Evolutionary conservation across 2,888 invertebrate genomes (phyloP).

Genomic region (Noctua janthe): DNA sequence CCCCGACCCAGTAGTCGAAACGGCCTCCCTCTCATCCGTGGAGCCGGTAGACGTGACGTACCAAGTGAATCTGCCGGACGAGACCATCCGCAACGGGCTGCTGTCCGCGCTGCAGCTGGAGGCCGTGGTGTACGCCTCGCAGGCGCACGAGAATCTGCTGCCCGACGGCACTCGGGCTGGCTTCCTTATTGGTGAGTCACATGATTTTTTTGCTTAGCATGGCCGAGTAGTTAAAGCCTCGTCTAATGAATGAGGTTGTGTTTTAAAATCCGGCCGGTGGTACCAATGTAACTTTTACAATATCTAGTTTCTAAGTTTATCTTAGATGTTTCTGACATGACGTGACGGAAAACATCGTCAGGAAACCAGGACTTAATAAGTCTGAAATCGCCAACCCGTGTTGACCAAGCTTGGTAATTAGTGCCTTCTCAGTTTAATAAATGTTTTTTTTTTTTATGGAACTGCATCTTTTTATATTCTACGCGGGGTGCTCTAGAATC

Average conservation of each 20-base stretch:
- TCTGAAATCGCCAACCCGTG: not conserved
- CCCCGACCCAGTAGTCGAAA: conserved; percentile 99
- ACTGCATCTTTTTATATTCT: not conserved
- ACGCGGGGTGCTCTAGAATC: too few species aligned
- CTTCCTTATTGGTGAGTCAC: conserved; percentile 95
- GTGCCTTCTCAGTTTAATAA: not conserved
- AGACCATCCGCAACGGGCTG: conserved; percentile 95
- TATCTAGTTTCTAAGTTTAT: not conserved
- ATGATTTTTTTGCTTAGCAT: not conserved
- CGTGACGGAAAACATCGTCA: not conserved
- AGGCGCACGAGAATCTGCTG: conserved; percentile 97
- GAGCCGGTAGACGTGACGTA: conserved; percentile 98
- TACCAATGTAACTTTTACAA: not conserved
- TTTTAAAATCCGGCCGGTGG: not conserved
- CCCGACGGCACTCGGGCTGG: conserved; percentile 98
- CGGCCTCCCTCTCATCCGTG: conserved; percentile 98
- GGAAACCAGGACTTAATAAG: not conserved
- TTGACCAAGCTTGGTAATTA: not conserved
- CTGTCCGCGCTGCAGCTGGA: conserved; percentile 99
- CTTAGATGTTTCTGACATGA: not conserved
- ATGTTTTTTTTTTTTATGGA: not conserved
- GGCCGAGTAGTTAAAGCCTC: not conserved
- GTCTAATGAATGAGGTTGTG: not conserved
- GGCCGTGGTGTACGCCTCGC: conserved; percentile 98
- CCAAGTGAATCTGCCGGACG: conserved; percentile 94